A percentile compares a stretch with the other conserved stretches of the same genome.
Conservation (phyloP, 2,888 invertebrate genomes). For the Tipula vernalis region DNA sequence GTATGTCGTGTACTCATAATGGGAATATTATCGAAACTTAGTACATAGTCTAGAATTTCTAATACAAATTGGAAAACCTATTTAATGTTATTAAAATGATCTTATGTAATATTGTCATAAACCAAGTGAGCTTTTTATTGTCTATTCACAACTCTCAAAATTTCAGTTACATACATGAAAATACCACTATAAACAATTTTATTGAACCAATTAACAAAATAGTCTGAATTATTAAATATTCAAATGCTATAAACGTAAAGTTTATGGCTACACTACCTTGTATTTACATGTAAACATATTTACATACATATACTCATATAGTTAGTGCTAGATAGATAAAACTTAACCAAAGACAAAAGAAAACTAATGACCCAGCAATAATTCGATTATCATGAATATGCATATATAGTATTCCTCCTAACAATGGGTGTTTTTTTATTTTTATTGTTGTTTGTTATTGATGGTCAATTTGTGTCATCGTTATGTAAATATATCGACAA, state of each 20-base stretch:
- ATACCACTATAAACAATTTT: neutral
- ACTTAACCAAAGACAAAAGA: neutral
- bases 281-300: neutral
- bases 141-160: neutral
- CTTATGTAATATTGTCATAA: no score
- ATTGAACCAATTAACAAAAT: neutral
- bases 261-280: neutral
- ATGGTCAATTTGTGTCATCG: neutral
- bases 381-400: slow-evolving; percentile 4
- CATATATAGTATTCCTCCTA: neutral
- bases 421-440: neutral
- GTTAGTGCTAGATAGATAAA: neutral
- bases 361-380: neutral
- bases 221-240: neutral
- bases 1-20: neutral
- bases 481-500: neutral
- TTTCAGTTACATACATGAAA: neutral
- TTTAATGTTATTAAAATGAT: no score
- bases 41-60: neutral
- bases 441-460: neutral
- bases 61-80: neutral
- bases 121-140: no score
- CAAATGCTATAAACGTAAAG: neutral
- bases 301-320: neutral
- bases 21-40: neutral